Evolutionary conservation across 2,797 vertebrate species (phyloP), one percentile per base, ranked within the genome.

Genomic region (Allobates femoralis): DNA sequence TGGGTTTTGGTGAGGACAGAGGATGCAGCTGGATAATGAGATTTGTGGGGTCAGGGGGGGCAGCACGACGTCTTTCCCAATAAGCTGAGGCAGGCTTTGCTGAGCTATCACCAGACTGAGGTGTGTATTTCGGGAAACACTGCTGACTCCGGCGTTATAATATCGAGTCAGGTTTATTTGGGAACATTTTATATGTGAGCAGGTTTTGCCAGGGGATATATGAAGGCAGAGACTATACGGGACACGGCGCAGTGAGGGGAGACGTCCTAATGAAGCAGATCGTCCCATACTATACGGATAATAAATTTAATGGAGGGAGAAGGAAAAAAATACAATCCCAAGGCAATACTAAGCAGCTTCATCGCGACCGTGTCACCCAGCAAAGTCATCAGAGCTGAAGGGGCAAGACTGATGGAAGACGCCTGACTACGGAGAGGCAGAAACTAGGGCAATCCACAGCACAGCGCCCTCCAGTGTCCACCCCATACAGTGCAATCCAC

Each of bases 291-390:
- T 87, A 60, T 66, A 87, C 67, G 56, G 66, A 73, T 80, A 84
- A 87, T 87, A 87, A 84, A 87, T 84, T 87, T 87, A 80, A 87
- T 80, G 86, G 66, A 64, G 81, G 75, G 81, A 79, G 66, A 77
- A 83, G 53, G 79, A 30, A 76, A 77, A 76, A 83, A 87, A 75
- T 87, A 84, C 76, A 84, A 64, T 87, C 86, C 86, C 86, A 79
- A 73, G 82, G 82, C 86, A 87, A 87, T 62, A 79, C 66, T 37
- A 79, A 75, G 81, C 46, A 53, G 74, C 64, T 71, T 84, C 66
- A 75, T 75, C 30, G 64, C 66, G 37, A 56, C 41, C 32, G 30
- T 60, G 46, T 34, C 34, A 66, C 64, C 51, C 55, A 64, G 81
- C 37, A 83, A 30, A 79, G 18, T 46, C 64, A 74, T 16, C 41